phyloP scores from a whole-genome alignment of 2,797 vertebrate genomes.

The Enteromius afrohamiltoni region DNA sequence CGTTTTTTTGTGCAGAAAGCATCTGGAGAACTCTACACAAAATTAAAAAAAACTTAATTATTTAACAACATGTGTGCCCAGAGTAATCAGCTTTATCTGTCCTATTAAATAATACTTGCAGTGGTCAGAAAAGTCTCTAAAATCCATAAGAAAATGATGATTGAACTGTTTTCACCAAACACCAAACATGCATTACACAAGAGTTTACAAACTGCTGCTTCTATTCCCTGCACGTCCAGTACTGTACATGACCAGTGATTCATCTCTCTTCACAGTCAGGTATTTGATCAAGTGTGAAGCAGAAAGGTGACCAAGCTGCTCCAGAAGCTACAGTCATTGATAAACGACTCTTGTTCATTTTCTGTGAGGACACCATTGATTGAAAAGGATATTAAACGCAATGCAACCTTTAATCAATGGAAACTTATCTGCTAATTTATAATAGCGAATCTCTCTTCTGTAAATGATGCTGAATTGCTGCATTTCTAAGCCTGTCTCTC shows the following conservation, averaged over 20 bases:
- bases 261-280: not conserved
- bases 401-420: not conserved
- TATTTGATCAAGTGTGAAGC: not conserved
- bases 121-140: not conserved
- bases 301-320: too few relatives aligned
- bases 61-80: not conserved
- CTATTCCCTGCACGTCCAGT: not conserved
- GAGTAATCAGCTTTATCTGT: not conserved
- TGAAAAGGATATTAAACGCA: not conserved
- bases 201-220: not conserved
- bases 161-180: not conserved
- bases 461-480: not conserved
- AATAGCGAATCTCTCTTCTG: not conserved
- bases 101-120: not conserved
- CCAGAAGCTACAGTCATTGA: not conserved
- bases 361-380: not conserved
- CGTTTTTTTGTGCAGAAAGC: slow-evolving; percentile 90
- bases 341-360: not conserved
- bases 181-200: not conserved
- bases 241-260: not conserved
- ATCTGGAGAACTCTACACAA: slow-evolving; percentile 89
- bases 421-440: not conserved
- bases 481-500: not conserved
- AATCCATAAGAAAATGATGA: not conserved
- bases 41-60: not conserved